Evolutionary conservation across 2,113 vertebrate species (phyloP), one percentile per base, ranked within the genome.

Genomic region (Lophotis ruficrista): DNA sequence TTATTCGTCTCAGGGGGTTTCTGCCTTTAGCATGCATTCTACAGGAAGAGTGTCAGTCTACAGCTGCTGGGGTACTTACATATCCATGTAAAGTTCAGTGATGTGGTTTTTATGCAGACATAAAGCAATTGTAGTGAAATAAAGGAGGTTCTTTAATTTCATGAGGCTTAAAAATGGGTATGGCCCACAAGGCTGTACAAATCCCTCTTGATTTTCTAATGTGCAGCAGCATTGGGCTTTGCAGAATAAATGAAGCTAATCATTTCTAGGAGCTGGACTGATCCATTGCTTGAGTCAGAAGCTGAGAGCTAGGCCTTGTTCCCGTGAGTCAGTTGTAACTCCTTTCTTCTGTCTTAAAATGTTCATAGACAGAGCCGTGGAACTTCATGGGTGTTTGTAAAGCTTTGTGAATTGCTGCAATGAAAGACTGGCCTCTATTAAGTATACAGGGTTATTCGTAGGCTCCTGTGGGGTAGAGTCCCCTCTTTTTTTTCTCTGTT

Each of bases 81-180:
- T 78, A 41, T 35, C 35, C 48, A n/a, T 4, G 21, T 58, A 31
- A 45, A 31, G 57, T 78, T 87, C 65, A 54, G n/a, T 45, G 38
- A 22, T 75, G n/a, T 0, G 1, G 9, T 8, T 75, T 96, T 96
- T 83, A 90, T 84, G 83, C 56, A 87, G 88, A 16, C 56, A 53
- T 69, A 82, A 96, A 95, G 57, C 61, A 71, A 84, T 90, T 89
- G 62, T 68, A 78, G 27, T 81, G 75, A 87, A 96, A 89, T 92
- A 96, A 94, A 93, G 57, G 54, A 56, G 41, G 57, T 69, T 92
- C 50, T 94, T 92, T 85, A 66, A 81, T 95, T 94, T 94, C 73
- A 62, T 71, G 77, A 89, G 70, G 70, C 73, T 92, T 96, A 94
- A 93, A 97, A 96, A 93, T 50, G 35, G 35, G 24, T 93, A 73